Evolutionary conservation across 2,797 vertebrate genomes (phyloP).

Genomic region (Pelochelys cantorii): DNA sequence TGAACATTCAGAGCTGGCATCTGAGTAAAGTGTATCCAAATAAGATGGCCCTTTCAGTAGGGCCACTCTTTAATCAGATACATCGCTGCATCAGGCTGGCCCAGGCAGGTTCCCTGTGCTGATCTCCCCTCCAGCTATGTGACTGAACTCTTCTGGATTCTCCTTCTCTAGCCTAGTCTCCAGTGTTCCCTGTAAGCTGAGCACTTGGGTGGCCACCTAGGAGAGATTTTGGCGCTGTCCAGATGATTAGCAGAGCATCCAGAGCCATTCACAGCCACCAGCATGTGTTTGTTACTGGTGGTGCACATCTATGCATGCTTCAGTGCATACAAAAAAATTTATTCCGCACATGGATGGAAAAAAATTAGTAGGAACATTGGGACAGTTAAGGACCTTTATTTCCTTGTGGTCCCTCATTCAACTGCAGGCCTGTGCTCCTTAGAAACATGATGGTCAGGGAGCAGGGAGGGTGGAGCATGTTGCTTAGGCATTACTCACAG

Average conservation of each 20-base stretch:
- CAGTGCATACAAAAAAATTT: too few species aligned
- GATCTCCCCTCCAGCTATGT: neutral
- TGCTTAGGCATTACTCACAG: neutral
- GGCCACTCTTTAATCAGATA: neutral
- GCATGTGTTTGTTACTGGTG: too few species aligned
- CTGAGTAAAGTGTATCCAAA: neutral
- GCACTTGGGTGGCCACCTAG: too few species aligned
- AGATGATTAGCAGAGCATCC: too few species aligned
- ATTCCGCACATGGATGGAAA: too few species aligned
- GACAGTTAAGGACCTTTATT: neutral
- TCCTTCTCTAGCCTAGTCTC: too few species aligned
- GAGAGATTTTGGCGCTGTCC: too few species aligned
- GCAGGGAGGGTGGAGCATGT: neutral
- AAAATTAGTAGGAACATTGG: neutral
- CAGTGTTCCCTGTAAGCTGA: too few species aligned
- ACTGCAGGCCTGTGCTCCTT: neutral
- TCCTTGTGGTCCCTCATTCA: neutral
- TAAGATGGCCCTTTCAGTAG: neutral
- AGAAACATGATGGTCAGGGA: neutral
- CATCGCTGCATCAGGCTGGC: neutral
- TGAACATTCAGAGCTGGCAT: neutral
- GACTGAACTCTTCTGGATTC: neutral
- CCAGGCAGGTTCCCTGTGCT: neutral
- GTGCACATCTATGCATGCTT: too few species aligned
- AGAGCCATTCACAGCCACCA: too few species aligned